Conservation (phyloP, 2,888 invertebrate genomes). For the Heteromurus nitidus region DNA sequence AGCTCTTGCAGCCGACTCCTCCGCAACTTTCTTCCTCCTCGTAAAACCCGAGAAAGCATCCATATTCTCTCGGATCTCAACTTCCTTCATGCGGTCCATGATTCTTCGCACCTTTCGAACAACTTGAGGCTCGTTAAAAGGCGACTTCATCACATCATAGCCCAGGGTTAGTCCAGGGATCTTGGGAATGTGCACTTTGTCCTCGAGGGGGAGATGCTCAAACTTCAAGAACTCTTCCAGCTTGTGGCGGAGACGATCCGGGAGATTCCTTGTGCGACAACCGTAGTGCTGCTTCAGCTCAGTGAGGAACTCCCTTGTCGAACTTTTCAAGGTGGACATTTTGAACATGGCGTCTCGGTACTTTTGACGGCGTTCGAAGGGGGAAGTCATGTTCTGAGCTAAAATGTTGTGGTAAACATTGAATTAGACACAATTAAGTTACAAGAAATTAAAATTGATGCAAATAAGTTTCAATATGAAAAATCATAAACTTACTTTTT, state of each 20-base stretch:
- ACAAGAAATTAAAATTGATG: no score
- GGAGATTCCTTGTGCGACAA: conserved; percentile 49
- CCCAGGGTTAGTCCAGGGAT: conserved; percentile 51
- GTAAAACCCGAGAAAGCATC: conserved; percentile 23
- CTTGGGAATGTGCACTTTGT: conserved; percentile 59
- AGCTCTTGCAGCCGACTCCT: conserved; percentile 38
- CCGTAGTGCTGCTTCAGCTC: conserved; percentile 59
- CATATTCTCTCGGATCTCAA: conserved; percentile 30
- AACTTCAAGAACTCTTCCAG: conserved; percentile 57
- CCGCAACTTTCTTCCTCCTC: conserved; percentile 28
- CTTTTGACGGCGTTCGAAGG: conserved; percentile 56
- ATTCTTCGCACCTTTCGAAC: conserved; percentile 25
- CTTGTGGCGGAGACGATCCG: conserved; percentile 36
- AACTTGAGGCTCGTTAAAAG: conserved; percentile 32
- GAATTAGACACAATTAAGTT: no score
- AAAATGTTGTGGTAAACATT: no score
- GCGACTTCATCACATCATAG: conserved; percentile 12
- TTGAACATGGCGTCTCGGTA: conserved; percentile 69
- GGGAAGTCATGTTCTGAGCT: conserved; percentile 67
- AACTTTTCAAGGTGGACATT: conserved; percentile 55
- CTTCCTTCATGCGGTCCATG: conserved; percentile 36
- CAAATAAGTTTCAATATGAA: not conserved
- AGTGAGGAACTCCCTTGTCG: conserved; percentile 45
- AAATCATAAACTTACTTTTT: conserved; percentile 56
- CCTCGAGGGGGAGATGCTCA: conserved; percentile 47